These are phyloP conservation scores for Triplophysa tibetana DNA, from an alignment of 2,113 vertebrate genomes.

Conservation along the genomic window DNA sequence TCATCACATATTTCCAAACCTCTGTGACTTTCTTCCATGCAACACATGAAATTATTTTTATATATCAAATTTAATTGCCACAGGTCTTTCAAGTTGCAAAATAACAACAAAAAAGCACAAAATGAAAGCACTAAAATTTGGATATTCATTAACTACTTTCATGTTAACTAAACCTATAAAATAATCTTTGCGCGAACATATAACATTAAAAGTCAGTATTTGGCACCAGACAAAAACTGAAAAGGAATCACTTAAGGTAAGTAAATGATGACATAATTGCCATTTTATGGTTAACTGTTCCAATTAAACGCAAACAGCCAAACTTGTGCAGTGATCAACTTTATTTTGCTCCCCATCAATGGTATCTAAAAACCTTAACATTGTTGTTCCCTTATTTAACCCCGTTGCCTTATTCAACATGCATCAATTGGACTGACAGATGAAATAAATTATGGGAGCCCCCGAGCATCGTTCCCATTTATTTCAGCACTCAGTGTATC, in stretches of 20 bases:
- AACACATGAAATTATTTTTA: background rate
- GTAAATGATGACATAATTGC: background rate
- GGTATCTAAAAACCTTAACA: background rate
- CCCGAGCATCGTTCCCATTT: background rate
- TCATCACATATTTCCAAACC: too few species aligned
- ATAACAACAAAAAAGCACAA: background rate
- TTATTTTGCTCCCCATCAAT: background rate
- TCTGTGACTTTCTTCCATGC: background rate
- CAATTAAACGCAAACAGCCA: background rate
- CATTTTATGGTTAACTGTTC: background rate
- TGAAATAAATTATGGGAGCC: background rate
- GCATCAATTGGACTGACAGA: background rate
- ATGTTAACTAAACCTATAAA: too few species aligned
- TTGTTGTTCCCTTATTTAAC: constrained; percentile 4
- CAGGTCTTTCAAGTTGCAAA: background rate
- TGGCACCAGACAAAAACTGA: too few species aligned
- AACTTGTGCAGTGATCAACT: background rate
- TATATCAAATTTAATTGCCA: background rate
- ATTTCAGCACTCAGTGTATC: background rate
- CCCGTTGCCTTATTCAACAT: background rate
- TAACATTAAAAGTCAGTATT: too few species aligned
- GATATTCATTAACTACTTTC: too few species aligned
- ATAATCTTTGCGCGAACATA: too few species aligned
- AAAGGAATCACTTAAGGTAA: too few species aligned
- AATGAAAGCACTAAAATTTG: too few species aligned